These are phyloP conservation scores for Galbula dea DNA, from an alignment of 2,113 vertebrate species.

Conservation along the genomic window DNA sequence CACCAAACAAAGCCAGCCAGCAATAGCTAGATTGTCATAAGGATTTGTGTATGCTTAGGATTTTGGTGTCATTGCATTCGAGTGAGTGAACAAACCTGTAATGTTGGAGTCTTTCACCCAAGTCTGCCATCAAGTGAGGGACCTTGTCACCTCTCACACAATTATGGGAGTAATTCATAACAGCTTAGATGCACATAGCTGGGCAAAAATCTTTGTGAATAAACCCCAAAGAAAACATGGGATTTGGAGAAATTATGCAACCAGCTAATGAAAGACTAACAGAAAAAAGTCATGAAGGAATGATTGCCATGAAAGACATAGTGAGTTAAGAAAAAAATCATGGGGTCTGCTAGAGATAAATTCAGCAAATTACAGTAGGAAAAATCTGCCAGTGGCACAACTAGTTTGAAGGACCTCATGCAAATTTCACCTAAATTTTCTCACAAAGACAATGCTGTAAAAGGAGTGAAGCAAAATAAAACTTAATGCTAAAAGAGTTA, in stretches of 20 bases:
- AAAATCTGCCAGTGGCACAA: neutral
- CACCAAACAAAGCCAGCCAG: no score
- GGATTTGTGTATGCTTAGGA: neutral
- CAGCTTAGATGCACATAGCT: no score
- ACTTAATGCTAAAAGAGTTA: neutral
- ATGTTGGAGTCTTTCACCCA: neutral
- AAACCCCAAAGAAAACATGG: neutral
- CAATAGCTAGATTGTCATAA: accelerated
- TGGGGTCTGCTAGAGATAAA: neutral
- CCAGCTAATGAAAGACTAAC: neutral
- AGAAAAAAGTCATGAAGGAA: neutral
- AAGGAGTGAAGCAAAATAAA: neutral
- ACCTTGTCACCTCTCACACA: neutral
- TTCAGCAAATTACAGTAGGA: neutral
- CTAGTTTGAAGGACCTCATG: neutral
- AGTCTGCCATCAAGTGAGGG: neutral
- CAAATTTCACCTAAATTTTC: neutral
- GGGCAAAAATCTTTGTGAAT: neutral
- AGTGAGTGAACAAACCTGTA: neutral
- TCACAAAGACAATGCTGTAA: neutral
- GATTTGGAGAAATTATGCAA: neutral
- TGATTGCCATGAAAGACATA: neutral
- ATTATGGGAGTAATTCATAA: neutral
- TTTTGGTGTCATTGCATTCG: neutral
- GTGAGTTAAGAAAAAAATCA: neutral